These are phyloP conservation scores for Montipora cactus DNA, from an alignment of 64 coral and sea anemone genomes.

Conservation along the genomic window DNA sequence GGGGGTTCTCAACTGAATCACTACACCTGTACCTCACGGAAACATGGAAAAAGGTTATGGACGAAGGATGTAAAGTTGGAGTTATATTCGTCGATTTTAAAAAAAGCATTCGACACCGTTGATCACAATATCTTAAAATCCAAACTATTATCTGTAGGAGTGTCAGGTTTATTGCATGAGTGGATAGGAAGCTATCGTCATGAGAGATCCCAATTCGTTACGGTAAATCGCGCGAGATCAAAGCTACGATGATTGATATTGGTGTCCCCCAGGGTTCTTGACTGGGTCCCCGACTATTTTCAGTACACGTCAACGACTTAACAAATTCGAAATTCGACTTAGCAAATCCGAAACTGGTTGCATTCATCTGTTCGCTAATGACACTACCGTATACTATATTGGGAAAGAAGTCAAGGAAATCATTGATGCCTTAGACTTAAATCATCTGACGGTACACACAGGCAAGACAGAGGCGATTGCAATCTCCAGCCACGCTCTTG, in stretches of 20 bases:
- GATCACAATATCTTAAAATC: neutral
- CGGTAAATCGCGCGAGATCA: neutral
- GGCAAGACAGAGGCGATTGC: too few species aligned
- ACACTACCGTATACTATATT: neutral
- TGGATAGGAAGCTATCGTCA: slow-evolving; percentile 7
- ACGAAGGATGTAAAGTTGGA: neutral
- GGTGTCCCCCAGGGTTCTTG: neutral
- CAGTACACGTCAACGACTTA: too few species aligned
- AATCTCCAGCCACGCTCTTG: too few species aligned
- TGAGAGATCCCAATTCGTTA: too few species aligned
- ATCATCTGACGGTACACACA: too few species aligned
- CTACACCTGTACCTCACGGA: neutral
- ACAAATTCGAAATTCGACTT: neutral
- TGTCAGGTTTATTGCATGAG: slow-evolving; percentile 21
- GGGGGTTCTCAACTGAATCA: slow-evolving; percentile 50
- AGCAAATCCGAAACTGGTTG: neutral
- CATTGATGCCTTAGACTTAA: too few species aligned
- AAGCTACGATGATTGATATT: neutral
- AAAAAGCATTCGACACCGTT: neutral
- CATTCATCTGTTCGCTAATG: neutral
- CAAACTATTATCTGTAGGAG: neutral
- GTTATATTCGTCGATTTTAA: too few species aligned
- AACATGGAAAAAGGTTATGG: slow-evolving; percentile 21
- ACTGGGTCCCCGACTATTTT: neutral
- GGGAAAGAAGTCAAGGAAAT: neutral